Evolutionary conservation across 2,113 vertebrate genomes (phyloP).

Genomic region (Silurus glanis): DNA sequence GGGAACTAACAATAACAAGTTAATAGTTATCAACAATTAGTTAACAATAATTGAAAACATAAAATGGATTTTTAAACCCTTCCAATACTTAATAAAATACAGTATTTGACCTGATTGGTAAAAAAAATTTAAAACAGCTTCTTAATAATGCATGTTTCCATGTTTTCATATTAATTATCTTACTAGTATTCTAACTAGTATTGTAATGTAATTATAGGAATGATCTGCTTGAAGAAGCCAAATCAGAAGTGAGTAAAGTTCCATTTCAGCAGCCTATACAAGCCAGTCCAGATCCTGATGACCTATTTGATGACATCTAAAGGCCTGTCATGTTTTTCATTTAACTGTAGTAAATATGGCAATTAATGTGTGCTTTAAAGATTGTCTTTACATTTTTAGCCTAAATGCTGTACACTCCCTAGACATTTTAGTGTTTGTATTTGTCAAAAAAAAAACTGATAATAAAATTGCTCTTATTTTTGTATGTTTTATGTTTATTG

Average conservation of each 20-base stretch:
- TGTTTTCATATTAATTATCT: not conserved
- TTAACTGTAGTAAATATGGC: not conserved
- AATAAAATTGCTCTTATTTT: not conserved
- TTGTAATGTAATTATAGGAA: conserved; percentile 64
- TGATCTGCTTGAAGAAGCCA: conserved; percentile 56
- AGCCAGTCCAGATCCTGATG: conserved; percentile 71
- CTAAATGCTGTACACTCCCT: not conserved
- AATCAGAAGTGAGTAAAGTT: conserved; percentile 55
- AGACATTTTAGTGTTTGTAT: not conserved
- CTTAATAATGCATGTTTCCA: not conserved
- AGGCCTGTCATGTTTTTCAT: not conserved
- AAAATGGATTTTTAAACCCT: not conserved
- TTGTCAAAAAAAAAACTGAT: not conserved
- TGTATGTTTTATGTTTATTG: not conserved
- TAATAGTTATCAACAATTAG: not conserved
- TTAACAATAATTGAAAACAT: not conserved
- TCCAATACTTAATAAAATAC: not conserved
- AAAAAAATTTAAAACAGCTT: not conserved
- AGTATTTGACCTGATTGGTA: not conserved
- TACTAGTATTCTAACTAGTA: not conserved
- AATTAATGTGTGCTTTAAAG: not conserved
- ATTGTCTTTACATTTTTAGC: not conserved
- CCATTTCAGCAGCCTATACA: conserved; percentile 68
- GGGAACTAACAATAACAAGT: too few relatives aligned
- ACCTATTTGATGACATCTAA: conserved; percentile 84